Evolutionary conservation across 2,113 vertebrate genomes (phyloP).

Genomic region (Petaurus breviceps): DNA sequence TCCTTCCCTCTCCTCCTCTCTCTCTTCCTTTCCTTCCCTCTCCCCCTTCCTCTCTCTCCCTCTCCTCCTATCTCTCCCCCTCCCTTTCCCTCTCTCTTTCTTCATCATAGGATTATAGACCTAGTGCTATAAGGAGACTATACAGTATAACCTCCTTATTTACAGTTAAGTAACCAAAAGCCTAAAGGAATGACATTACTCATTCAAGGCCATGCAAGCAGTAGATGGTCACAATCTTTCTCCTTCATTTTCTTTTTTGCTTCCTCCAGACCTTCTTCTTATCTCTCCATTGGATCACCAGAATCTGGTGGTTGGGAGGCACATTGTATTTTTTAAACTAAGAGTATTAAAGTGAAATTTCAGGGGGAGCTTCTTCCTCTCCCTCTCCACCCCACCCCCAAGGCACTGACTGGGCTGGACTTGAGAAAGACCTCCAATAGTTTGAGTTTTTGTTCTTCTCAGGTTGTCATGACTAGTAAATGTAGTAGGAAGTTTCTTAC

Average conservation of each 20-base stretch:
- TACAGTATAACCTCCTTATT: not conserved
- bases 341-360: not conserved
- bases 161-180: not conserved
- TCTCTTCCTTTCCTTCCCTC: rapidly evolving
- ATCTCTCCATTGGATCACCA: not conserved
- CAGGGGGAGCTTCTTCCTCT: not conserved
- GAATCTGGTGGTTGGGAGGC: not conserved
- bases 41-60: not conserved
- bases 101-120: not conserved
- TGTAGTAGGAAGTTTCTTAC: too few species aligned
- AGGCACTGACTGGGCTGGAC: not conserved
- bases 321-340: not conserved
- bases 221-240: not conserved
- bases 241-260: not conserved
- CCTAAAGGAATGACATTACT: rapidly evolving
- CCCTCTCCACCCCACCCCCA: not conserved
- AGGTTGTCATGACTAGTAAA: not conserved
- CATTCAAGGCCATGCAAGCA: not conserved
- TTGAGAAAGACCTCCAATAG: not conserved
- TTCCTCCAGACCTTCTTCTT: not conserved
- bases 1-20: not conserved
- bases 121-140: not conserved
- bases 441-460: not conserved
- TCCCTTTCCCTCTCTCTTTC: not conserved
- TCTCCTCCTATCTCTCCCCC: rapidly evolving